A percentile compares a stretch with the other conserved stretches of the same genome.
These are phyloP conservation scores for Drosophila albomicans DNA, from an alignment of 1,140 invertebrate genomes.

Conservation along the genomic window DNA sequence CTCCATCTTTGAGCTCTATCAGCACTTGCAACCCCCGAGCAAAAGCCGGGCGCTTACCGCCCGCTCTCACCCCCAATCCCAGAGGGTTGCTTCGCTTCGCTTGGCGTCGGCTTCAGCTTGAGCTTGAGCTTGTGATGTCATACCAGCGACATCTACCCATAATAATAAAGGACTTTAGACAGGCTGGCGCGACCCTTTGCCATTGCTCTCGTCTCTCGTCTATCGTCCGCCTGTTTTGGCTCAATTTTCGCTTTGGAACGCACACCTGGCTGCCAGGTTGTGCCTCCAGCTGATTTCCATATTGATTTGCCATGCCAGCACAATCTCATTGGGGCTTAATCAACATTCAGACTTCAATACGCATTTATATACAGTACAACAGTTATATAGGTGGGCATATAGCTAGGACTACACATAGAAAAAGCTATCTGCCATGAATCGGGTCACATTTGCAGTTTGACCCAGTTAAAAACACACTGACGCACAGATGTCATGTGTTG, in stretches of 20 bases:
- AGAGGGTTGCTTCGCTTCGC: slow-evolving; percentile 19
- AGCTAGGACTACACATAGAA: slow-evolving; percentile 25
- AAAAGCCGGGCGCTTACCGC: slow-evolving; percentile 65
- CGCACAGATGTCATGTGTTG: slow-evolving; percentile 63
- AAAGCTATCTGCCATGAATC: slow-evolving; percentile 48
- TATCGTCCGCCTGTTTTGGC: neutral
- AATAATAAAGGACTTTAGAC: slow-evolving; percentile 74
- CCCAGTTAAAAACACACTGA: slow-evolving; percentile 63
- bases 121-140: slow-evolving; percentile 67
- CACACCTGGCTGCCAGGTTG: slow-evolving; percentile 43
- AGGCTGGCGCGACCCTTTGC: slow-evolving; percentile 55
- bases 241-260: slow-evolving; percentile 34
- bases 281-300: slow-evolving; percentile 16
- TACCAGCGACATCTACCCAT: slow-evolving; percentile 59
- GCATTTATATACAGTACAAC: slow-evolving; percentile 1
- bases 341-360: neutral
- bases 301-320: slow-evolving; percentile 26
- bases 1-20: slow-evolving; percentile 34
- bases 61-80: slow-evolving; percentile 14
- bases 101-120: neutral
- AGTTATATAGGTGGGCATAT: slow-evolving; percentile 9
- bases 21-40: slow-evolving; percentile 45
- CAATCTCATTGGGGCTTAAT: neutral
- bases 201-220: neutral
- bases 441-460: slow-evolving; percentile 77